Evolutionary conservation across 2,888 invertebrate species (phyloP), one percentile per base, ranked within the genome.

Genomic region (Polylopha cassiicola): DNA sequence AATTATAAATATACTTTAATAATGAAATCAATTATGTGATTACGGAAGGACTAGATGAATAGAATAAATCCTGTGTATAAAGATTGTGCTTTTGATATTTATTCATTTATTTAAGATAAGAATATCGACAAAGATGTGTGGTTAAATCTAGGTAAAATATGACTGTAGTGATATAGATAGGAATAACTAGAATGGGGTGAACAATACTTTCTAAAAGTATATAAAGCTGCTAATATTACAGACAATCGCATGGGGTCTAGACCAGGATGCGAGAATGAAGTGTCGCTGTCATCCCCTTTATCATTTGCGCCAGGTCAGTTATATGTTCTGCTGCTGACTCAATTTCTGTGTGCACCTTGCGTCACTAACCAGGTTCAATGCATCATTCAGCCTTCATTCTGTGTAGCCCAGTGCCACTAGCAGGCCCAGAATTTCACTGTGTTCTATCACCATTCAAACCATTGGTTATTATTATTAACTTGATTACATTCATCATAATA

Each of bases 261-360:
- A 77, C 72, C 74, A 61, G 85, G 78, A 73, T 78, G 73, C 69
- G 86, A 86, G 75, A 81, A 74, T 58, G 86, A 86, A 74, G 75
- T 85, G 76, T 79, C 78, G 77, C 79, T 85, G 84, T 70, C 86
- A 71, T 71, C 84, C 68, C 70, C 85, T 72, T 82, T 86, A 67
- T 77, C 86, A 57, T 85, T 82, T 77, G 73, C 80, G 61, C 81
- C 85, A 86, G 86, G 86, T 86, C 78, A 86, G 86, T 85, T 82
- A 51, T 65, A 75, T 84, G 81, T 84, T 77, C 73, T 67, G 70
- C 76, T 53, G 65, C 75, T 73, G 79, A 79, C 75, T 62, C 65
- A 66, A 75, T 78, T 73, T 78, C 61, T 76, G 74, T 84, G 82
- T 82, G 79, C 73, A 67, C 75, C 68, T 73, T 75, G 71, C 80